phyloP scores from a whole-genome alignment of 2,888 invertebrate species.

The Helleia helle region DNA sequence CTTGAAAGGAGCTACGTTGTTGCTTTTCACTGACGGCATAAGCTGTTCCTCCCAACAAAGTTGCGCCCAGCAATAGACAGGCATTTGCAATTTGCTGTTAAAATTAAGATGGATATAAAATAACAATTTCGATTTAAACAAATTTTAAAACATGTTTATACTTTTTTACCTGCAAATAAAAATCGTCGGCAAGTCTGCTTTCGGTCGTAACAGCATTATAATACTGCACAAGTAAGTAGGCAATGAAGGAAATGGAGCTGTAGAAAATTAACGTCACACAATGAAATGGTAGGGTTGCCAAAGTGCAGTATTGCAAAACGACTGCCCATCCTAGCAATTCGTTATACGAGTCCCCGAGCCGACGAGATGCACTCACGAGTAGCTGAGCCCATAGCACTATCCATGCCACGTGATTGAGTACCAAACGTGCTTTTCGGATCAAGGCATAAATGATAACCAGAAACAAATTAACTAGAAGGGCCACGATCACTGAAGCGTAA shows the following conservation, averaged over 20 bases:
- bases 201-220: conserved; percentile 45
- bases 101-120: conserved; percentile 18
- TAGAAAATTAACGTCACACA: conserved; percentile 41
- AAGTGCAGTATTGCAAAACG: conserved; percentile 81
- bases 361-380: conserved; percentile 57
- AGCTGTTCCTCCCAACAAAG: conserved; percentile 77
- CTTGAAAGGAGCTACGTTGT: conserved; percentile 89
- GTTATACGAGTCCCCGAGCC: conserved; percentile 58
- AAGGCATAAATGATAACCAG: conserved; percentile 38
- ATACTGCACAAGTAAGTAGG: conserved; percentile 50
- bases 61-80: conserved; percentile 80
- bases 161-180: conserved; percentile 43
- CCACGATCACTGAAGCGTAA: conserved; percentile 36
- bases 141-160: not conserved
- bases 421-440: conserved; percentile 48
- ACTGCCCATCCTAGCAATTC: conserved; percentile 85
- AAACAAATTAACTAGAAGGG: conserved; percentile 34
- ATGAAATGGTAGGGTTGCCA: conserved; percentile 81
- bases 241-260: conserved; percentile 38
- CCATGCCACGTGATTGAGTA: conserved; percentile 79
- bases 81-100: conserved; percentile 81
- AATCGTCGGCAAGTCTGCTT: conserved; percentile 45
- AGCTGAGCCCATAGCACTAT: conserved; percentile 68
- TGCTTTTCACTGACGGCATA: conserved; percentile 86
- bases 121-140: not conserved